Evolutionary conservation across 1,140 invertebrate species (phyloP).

Genomic region (Elymnias hypermnestra): DNA sequence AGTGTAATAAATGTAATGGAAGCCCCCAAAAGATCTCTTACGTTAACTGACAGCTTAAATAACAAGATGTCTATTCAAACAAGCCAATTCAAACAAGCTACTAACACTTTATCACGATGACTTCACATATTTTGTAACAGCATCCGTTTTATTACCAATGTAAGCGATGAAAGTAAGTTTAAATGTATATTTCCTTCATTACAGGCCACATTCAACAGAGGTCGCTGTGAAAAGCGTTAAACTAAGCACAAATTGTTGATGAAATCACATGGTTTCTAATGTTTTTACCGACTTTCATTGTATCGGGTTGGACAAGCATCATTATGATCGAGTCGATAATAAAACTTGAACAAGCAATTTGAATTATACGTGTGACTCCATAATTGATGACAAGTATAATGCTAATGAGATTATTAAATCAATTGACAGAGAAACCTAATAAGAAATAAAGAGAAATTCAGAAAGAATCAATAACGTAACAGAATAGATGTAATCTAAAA

Average conservation of each 20-base stretch:
- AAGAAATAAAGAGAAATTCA: too few relatives aligned
- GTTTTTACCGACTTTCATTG: slow-evolving; percentile 15
- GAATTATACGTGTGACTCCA: background rate
- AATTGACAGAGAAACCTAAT: background rate
- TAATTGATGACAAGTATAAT: background rate
- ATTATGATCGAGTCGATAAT: slow-evolving; percentile 2
- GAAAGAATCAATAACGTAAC: too few relatives aligned
- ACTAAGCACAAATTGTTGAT: slow-evolving; percentile 21
- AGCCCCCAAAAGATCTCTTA: too few relatives aligned
- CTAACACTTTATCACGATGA: slow-evolving; percentile 6
- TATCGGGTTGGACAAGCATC: slow-evolving; percentile 8
- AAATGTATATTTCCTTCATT: slow-evolving; percentile 35
- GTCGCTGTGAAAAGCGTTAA: slow-evolving; percentile 27
- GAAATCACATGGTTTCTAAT: slow-evolving; percentile 28
- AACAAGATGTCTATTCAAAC: background rate
- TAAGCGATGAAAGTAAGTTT: slow-evolving; percentile 31
- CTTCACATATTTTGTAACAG: slow-evolving; percentile 14
- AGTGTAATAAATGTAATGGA: too few relatives aligned
- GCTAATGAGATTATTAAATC: background rate
- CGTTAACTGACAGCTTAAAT: too few relatives aligned
- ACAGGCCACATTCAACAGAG: slow-evolving; percentile 21
- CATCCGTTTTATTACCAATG: slow-evolving; percentile 1
- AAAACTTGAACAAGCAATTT: background rate
- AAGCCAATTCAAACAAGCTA: slow-evolving; percentile 1
- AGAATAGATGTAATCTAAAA: too few relatives aligned